These are phyloP conservation scores for Semaprochilodus insignis DNA, from an alignment of 2,797 vertebrate species.

Conservation along the genomic window DNA sequence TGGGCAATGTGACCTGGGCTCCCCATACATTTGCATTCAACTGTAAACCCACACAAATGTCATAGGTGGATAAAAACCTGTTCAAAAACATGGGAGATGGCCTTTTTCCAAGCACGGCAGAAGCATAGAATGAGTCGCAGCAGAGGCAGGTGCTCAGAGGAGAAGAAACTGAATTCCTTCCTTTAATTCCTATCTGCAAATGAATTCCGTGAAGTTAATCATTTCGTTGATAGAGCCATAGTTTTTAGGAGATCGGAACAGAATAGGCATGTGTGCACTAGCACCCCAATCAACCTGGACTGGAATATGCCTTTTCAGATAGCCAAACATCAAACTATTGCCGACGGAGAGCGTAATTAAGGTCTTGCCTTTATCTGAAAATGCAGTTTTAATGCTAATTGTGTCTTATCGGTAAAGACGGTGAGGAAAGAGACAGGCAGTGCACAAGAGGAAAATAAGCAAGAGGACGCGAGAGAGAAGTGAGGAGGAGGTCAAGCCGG, in stretches of 20 bases:
- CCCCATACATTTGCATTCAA: too few species aligned
- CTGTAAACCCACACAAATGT: too few species aligned
- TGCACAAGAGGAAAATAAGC: constrained; percentile 24
- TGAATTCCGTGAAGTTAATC: constrained; percentile 32
- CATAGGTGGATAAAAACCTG: background rate
- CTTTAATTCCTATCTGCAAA: constrained; percentile 27
- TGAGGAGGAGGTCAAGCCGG: constrained; percentile 42
- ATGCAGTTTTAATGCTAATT: constrained; percentile 44
- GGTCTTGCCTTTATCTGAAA: constrained; percentile 12
- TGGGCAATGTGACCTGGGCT: too few species aligned
- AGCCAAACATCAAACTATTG: constrained; percentile 5
- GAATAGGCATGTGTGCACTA: background rate
- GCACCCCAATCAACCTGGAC: background rate
- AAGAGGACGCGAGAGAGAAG: background rate
- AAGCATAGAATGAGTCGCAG: constrained; percentile 31
- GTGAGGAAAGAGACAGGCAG: constrained; percentile 35
- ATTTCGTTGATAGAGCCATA: constrained; percentile 4
- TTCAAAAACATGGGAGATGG: background rate
- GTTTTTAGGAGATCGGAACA: background rate
- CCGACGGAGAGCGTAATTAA: constrained; percentile 30
- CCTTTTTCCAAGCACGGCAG: background rate
- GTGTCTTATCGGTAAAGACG: constrained; percentile 20
- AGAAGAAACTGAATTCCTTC: background rate
- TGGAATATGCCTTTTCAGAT: constrained; percentile 27
- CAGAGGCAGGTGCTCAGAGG: background rate